Conservation (phyloP, 2,888 invertebrate genomes). For the Sphaerophoria taeniata region DNA sequence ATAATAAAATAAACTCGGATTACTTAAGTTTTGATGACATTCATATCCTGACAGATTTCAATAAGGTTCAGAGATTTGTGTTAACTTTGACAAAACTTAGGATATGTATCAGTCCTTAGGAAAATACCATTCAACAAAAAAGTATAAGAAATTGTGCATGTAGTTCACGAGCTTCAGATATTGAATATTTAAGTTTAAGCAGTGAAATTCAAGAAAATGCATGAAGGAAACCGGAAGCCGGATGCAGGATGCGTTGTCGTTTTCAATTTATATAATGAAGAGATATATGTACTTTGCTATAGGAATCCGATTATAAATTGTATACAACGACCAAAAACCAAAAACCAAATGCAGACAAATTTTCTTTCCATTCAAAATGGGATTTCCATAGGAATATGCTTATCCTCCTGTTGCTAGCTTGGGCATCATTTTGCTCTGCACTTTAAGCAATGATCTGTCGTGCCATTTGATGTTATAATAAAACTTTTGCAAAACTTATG, state of each 20-base stretch:
- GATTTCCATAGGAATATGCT: conserved; percentile 54
- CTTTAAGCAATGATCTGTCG: conserved; percentile 65
- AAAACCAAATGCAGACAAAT: conserved; percentile 46
- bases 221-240: conserved; percentile 28
- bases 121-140: too few species aligned
- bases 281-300: background rate
- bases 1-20: too few species aligned
- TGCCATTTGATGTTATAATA: conserved; percentile 67
- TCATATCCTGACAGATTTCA: too few species aligned
- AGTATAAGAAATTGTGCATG: too few species aligned
- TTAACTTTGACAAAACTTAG: too few species aligned
- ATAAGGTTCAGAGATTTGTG: too few species aligned
- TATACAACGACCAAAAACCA: background rate
- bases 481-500: conserved; percentile 62
- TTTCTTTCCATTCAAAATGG: conserved; percentile 47
- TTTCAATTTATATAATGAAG: background rate
- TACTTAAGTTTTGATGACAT: too few species aligned
- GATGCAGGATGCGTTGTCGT: conserved; percentile 16
- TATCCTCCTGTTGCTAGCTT: conserved; percentile 49
- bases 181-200: conserved; percentile 23
- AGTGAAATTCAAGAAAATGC: conserved; percentile 43
- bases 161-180: conserved; percentile 4
- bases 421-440: conserved; percentile 59
- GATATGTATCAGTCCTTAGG: too few species aligned
- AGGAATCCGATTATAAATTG: background rate